Conservation (phyloP, 2,888 invertebrate species). For the Brenthis hecate region DNA sequence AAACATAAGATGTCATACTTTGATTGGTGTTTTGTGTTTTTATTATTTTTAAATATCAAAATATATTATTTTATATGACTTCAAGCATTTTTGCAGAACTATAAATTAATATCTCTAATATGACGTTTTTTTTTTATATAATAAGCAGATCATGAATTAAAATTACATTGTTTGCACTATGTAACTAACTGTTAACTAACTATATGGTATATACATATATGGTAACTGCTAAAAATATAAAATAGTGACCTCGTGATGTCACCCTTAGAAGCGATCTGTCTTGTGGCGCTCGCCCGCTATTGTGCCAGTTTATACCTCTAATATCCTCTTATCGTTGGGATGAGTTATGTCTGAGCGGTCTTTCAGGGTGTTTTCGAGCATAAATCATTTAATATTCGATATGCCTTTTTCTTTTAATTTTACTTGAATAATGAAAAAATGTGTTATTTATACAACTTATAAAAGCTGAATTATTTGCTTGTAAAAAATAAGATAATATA, state of each 20-base stretch:
- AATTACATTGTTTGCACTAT: conserved; percentile 15
- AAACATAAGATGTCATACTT: too few relatives aligned
- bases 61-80: too few relatives aligned
- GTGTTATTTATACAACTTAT: too few relatives aligned
- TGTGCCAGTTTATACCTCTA: conserved; percentile 39
- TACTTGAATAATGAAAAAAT: neutral
- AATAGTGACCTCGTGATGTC: conserved; percentile 43
- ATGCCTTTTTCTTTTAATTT: neutral
- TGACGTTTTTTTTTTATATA: neutral
- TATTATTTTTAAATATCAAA: too few relatives aligned
- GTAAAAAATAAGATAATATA: too few relatives aligned
- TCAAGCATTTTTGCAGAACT: too few relatives aligned
- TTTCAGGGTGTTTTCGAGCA: conserved; percentile 20
- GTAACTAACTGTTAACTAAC: conserved; percentile 1
- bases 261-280: conserved; percentile 57
- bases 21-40: too few relatives aligned
- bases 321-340: conserved; percentile 42
- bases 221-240: conserved; percentile 34
- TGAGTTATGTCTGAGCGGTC: conserved; percentile 41
- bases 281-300: conserved; percentile 43
- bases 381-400: conserved; percentile 32
- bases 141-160: neutral
- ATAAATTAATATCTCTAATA: neutral
- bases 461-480: too few relatives aligned
- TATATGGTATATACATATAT: too few relatives aligned